A percentile compares a stretch with the other conserved stretches of the same genome.
Conservation (phyloP, 1,140 invertebrate genomes). For the Nomia melanderi region DNA sequence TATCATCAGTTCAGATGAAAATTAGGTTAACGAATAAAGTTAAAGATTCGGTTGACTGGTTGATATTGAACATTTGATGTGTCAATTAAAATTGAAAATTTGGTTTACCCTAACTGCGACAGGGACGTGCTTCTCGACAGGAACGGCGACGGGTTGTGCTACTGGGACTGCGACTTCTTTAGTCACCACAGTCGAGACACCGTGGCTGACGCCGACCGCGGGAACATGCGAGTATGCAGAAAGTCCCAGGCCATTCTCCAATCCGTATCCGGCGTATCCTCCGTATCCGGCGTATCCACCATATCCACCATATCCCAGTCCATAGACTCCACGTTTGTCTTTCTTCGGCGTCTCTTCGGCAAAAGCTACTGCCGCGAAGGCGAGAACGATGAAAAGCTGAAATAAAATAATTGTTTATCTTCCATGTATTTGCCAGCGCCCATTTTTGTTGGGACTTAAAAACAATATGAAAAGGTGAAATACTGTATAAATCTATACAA, state of each 20-base stretch:
- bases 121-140: slow-evolving; percentile 75
- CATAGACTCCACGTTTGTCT: slow-evolving; percentile 72
- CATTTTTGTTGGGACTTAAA: too few relatives aligned
- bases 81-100: too few relatives aligned
- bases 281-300: too few relatives aligned
- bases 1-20: too few relatives aligned
- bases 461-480: too few relatives aligned
- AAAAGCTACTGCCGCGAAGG: slow-evolving; percentile 69
- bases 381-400: slow-evolving; percentile 67
- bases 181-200: slow-evolving; percentile 69
- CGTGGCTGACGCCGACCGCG: slow-evolving; percentile 17
- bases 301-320: slow-evolving; percentile 53
- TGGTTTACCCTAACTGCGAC: slow-evolving; percentile 73
- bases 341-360: slow-evolving; percentile 68
- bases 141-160: slow-evolving; percentile 72
- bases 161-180: slow-evolving; percentile 75
- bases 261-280: slow-evolving; percentile 56
- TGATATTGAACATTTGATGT: too few relatives aligned
- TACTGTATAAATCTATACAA: too few relatives aligned
- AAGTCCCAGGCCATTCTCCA: slow-evolving; percentile 1
- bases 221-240: not conserved
- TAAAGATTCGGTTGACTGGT: too few relatives aligned
- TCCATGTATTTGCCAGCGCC: not conserved
- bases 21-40: too few relatives aligned
- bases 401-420: not conserved